These are phyloP conservation scores for Drosophila pachea DNA, from an alignment of 1,140 invertebrate species.

Conservation along the genomic window DNA sequence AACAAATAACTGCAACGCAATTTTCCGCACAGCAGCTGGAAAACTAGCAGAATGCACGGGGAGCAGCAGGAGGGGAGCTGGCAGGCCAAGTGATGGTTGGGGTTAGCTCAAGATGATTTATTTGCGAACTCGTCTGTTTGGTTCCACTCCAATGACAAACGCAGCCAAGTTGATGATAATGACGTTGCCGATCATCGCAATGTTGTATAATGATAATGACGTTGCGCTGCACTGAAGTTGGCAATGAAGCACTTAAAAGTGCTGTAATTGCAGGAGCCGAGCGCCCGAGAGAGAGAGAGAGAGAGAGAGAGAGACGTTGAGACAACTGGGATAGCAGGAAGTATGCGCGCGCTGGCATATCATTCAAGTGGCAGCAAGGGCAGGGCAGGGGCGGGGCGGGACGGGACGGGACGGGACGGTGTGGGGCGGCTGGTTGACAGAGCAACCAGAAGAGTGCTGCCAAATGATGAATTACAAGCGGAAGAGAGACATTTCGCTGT, in stretches of 20 bases:
- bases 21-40: constrained; percentile 64
- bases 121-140: constrained; percentile 74
- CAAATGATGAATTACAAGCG: constrained; percentile 79
- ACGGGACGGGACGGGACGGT: neutral
- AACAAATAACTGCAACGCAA: constrained; percentile 57
- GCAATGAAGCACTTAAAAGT: constrained; percentile 73
- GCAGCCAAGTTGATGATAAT: constrained; percentile 54
- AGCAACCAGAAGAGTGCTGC: constrained; percentile 9
- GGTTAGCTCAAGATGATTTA: constrained; percentile 65
- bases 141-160: constrained; percentile 75
- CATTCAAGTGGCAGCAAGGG: neutral
- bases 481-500: constrained; percentile 74
- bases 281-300: neutral
- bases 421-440: neutral
- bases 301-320: too few relatives aligned
- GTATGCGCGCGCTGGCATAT: constrained; percentile 1
- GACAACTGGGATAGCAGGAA: constrained; percentile 7
- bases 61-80: constrained; percentile 8
- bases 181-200: neutral
- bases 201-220: constrained; percentile 54
- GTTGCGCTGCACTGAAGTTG: constrained; percentile 73
- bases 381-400: neutral
- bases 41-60: constrained; percentile 28
- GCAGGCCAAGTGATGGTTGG: constrained; percentile 6
- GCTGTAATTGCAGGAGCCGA: constrained; percentile 63